These are phyloP conservation scores for Coleophora deauratella DNA, from an alignment of 2,888 invertebrate species.

Conservation along the genomic window DNA sequence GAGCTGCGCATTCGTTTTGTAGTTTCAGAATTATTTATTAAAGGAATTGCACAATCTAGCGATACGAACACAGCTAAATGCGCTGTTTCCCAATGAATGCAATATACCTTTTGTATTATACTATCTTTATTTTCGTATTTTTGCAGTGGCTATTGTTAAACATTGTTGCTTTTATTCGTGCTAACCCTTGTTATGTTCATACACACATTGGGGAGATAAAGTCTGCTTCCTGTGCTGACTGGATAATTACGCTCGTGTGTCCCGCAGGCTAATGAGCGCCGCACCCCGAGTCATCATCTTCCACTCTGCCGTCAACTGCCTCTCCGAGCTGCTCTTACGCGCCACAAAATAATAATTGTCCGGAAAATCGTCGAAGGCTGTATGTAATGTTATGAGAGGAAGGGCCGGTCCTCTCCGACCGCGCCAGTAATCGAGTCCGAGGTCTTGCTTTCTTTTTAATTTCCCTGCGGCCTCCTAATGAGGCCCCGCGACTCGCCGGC, in stretches of 20 bases:
- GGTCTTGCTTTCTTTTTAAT: constrained; percentile 75
- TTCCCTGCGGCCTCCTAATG: constrained; percentile 74
- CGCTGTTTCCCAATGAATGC: too few relatives aligned
- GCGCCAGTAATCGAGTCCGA: constrained; percentile 63
- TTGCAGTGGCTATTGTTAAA: too few relatives aligned
- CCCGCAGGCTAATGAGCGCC: constrained; percentile 54
- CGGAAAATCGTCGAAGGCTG: constrained; percentile 71
- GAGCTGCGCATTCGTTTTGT: constrained; percentile 30
- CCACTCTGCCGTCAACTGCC: constrained; percentile 56
- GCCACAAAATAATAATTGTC: constrained; percentile 74
- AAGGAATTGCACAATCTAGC: neutral
- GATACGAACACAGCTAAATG: too few relatives aligned
- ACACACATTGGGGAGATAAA: too few relatives aligned
- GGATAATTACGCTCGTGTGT: constrained; percentile 54
- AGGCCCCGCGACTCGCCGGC: constrained; percentile 61
- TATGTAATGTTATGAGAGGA: constrained; percentile 74
- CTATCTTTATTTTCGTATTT: too few relatives aligned
- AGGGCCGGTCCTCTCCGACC: constrained; percentile 61
- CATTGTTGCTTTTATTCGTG: too few relatives aligned
- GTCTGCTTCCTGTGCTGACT: too few relatives aligned
- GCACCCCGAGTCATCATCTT: constrained; percentile 33
- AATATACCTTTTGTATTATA: too few relatives aligned
- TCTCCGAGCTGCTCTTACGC: constrained; percentile 66
- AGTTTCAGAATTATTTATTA: too few relatives aligned
- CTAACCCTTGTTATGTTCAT: too few relatives aligned